phyloP scores from a whole-genome alignment of 2,113 vertebrate species.

The Odocoileus virginianus region DNA sequence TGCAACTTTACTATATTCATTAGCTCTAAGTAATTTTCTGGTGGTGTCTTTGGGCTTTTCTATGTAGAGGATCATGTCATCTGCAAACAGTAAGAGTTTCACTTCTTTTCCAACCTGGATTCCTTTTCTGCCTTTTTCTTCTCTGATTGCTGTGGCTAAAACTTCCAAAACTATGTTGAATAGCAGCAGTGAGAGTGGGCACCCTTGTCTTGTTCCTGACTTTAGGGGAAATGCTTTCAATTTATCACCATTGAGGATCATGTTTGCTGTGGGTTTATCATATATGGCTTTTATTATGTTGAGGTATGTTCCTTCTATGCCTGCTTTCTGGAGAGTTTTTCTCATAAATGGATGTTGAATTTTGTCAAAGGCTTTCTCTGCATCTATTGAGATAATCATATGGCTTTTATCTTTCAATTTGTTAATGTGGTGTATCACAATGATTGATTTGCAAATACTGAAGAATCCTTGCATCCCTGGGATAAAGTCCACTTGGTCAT shows the following conservation, averaged over 20 bases:
- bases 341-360: not conserved
- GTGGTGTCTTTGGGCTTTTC: not conserved
- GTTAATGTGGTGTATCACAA: not conserved
- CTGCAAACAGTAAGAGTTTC: not conserved
- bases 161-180: not conserved
- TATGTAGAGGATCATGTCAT: not conserved
- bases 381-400: not conserved
- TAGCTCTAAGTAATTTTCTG: not conserved
- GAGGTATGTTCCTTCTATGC: not conserved
- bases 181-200: not conserved
- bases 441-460: not conserved
- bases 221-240: not conserved
- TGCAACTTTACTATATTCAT: not conserved
- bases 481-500: not conserved
- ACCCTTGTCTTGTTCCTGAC: not conserved
- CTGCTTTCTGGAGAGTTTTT: not conserved
- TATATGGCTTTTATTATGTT: not conserved
- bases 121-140: not conserved
- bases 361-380: not conserved
- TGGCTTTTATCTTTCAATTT: not conserved
- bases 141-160: not conserved
- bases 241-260: not conserved
- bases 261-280: not conserved
- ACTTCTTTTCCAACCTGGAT: not conserved
- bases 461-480: not conserved